phyloP scores from a whole-genome alignment of 1,140 invertebrate species.

The Conopomorpha cramerella region DNA sequence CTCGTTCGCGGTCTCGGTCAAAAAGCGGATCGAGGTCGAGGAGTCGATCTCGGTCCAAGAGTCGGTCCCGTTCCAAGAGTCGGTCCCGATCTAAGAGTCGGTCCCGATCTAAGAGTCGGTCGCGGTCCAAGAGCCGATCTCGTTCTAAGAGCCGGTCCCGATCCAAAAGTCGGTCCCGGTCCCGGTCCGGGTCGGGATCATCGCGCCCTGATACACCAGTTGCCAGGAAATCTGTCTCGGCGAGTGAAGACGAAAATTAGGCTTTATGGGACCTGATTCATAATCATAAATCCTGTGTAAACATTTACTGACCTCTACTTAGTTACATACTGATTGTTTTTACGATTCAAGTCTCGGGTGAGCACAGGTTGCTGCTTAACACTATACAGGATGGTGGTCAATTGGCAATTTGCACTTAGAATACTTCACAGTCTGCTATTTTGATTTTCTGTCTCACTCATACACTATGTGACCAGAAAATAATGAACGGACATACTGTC shows the following conservation, averaged over 20 bases:
- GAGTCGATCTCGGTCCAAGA: conserved; percentile 23
- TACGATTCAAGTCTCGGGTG: too few species aligned
- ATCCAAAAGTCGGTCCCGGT: conserved; percentile 22
- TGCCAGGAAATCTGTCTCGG: conserved; percentile 57
- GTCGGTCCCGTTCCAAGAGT: conserved; percentile 16
- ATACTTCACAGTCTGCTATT: too few species aligned
- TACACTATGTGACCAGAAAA: too few species aligned
- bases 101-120: conserved; percentile 28
- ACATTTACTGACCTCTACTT: too few species aligned
- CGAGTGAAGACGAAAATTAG: conserved; percentile 55
- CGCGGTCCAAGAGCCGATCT: conserved; percentile 13
- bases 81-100: conserved; percentile 18
- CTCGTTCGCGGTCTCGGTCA: conserved; percentile 33
- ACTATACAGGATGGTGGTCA: too few species aligned
- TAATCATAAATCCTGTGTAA: too few species aligned
- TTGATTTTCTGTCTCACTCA: too few species aligned
- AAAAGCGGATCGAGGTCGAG: conserved; percentile 31
- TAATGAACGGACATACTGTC: neutral
- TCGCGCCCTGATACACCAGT: conserved; percentile 56
- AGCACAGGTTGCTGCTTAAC: too few species aligned
- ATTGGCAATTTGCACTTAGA: too few species aligned
- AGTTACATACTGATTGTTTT: too few species aligned
- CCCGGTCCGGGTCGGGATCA: conserved; percentile 14
- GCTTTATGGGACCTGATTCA: too few species aligned
- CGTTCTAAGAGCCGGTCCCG: conserved; percentile 25